A percentile compares a stretch with the other conserved stretches of the same genome.
phyloP scores from a whole-genome alignment of 2,797 vertebrate genomes.

The Rhadinocentrus ornatus region DNA sequence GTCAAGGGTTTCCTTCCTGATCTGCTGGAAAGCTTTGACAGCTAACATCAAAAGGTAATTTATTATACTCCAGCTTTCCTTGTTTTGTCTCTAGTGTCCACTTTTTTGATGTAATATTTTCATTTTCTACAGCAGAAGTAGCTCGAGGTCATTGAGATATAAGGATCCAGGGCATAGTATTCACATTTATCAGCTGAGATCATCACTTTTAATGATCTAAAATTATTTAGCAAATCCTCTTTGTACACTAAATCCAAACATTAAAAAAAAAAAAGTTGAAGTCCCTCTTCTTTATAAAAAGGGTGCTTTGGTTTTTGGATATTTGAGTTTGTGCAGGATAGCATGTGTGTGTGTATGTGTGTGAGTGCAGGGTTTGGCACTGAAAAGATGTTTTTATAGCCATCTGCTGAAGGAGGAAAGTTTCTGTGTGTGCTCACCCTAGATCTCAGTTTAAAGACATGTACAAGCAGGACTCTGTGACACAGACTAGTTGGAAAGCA shows the following conservation, averaged over 20 bases:
- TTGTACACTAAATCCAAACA: background rate
- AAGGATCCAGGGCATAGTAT: background rate
- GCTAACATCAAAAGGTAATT: background rate
- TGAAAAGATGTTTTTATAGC: slow-evolving; percentile 17
- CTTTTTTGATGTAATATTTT: background rate
- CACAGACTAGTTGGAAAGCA: slow-evolving; percentile 7
- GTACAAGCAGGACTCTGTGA: slow-evolving; percentile 9
- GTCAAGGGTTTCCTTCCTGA: background rate
- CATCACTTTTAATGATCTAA: background rate
- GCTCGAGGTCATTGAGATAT: background rate
- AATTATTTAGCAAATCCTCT: background rate
- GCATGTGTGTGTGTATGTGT: background rate
- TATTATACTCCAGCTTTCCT: background rate
- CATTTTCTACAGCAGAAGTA: slow-evolving; percentile 12
- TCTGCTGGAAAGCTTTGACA: background rate
- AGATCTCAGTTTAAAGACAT: slow-evolving; percentile 22
- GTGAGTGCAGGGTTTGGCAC: slow-evolving; percentile 7
- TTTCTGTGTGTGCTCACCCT: slow-evolving; percentile 20
- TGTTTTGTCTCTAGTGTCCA: slow-evolving; percentile 2
- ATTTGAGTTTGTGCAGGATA: background rate
- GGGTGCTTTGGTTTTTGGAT: background rate
- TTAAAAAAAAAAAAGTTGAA: background rate
- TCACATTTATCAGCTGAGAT: slow-evolving; percentile 4
- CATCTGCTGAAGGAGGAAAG: slow-evolving; percentile 9
- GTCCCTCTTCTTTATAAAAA: background rate